Conservation (phyloP, 2,797 vertebrate genomes). For the Acanthornis magna region DNA sequence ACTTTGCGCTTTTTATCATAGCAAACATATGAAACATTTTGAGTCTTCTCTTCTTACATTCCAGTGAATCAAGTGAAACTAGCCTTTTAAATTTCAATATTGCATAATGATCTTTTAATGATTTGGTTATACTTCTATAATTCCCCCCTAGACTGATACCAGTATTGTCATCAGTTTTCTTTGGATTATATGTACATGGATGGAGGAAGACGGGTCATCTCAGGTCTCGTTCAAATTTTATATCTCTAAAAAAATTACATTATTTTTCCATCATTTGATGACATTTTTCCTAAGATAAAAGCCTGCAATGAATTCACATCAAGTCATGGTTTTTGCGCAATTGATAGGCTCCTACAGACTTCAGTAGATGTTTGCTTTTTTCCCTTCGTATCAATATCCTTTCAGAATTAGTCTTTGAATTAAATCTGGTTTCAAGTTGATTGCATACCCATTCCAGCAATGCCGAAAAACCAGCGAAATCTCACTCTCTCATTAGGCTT, state of each 20-base stretch:
- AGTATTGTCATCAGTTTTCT: neutral
- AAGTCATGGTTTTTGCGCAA: neutral
- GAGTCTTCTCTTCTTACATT: neutral
- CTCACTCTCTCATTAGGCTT: neutral
- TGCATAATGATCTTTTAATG: neutral
- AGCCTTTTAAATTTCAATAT: neutral
- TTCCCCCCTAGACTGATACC: neutral
- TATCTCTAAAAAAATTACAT: neutral
- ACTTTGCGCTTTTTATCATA: neutral
- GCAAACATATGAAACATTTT: neutral
- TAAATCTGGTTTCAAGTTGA: conserved; percentile 26
- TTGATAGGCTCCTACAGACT: neutral
- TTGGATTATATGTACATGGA: neutral
- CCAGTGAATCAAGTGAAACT: neutral
- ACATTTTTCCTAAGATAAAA: conserved; percentile 9
- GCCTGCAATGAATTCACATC: neutral
- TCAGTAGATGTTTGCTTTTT: neutral
- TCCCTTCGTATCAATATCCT: neutral
- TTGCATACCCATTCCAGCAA: neutral
- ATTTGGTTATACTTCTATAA: neutral
- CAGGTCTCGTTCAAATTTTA: neutral
- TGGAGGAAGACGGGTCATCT: neutral
- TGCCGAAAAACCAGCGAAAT: neutral
- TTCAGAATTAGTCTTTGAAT: conserved; percentile 35
- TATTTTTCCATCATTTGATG: neutral